A percentile compares a stretch with the other conserved stretches of the same genome.
Evolutionary conservation across 2,113 vertebrate species (phyloP).

Genomic region (Pontoporia blainvillei): DNA sequence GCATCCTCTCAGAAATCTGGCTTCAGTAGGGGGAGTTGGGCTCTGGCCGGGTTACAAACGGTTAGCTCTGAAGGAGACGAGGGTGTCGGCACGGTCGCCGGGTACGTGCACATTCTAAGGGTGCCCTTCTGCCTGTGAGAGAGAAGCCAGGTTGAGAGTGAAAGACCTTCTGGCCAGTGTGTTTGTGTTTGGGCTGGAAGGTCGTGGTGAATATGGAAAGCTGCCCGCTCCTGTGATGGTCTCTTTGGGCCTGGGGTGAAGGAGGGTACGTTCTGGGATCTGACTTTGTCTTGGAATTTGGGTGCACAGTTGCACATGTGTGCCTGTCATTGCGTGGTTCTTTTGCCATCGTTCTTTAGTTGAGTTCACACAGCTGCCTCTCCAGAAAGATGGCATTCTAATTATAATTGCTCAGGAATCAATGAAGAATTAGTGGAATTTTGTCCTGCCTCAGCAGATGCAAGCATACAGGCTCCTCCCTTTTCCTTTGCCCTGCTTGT

Average conservation of each 20-base stretch:
- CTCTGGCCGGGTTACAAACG: neutral
- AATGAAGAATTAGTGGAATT: slow-evolving; percentile 9
- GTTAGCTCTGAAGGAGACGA: neutral
- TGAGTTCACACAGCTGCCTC: neutral
- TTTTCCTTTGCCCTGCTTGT: neutral
- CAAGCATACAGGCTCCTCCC: neutral
- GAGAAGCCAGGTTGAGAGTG: neutral
- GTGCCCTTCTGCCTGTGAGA: neutral
- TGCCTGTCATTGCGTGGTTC: neutral
- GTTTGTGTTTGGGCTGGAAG: neutral
- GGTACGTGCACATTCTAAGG: rapidly evolving
- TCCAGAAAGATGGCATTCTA: neutral
- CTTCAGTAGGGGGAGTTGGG: rapidly evolving
- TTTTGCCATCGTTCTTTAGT: neutral
- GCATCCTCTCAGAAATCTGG: neutral
- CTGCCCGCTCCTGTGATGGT: neutral
- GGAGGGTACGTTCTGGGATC: no score
- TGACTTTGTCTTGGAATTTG: neutral
- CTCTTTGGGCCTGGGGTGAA: neutral
- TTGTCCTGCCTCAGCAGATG: neutral
- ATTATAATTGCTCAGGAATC: neutral
- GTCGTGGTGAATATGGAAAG: no score
- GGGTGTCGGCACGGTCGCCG: neutral
- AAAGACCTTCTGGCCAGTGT: neutral
- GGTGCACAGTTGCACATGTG: neutral